These are phyloP conservation scores for Turritopsis dohrnii DNA, from an alignment of 30 jellyfish, hydroid and myxozoan species.

Conservation along the genomic window DNA sequence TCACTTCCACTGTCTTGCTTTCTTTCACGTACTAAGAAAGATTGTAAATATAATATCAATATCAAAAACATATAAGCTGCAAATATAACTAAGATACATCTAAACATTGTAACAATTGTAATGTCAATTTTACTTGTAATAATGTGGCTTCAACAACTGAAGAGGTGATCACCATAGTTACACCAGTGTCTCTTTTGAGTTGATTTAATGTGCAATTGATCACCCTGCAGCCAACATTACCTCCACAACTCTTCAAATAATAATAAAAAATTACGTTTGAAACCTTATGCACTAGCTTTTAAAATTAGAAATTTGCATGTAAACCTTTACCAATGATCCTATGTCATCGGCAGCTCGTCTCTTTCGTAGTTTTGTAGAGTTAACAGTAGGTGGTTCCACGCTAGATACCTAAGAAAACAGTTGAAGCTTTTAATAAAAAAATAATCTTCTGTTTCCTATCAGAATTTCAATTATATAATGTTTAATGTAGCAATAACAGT, in stretches of 20 bases:
- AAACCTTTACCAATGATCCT: neutral
- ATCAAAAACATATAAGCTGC: neutral
- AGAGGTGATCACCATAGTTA: conserved; percentile 47
- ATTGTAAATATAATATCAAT: neutral
- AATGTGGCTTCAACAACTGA: conserved; percentile 68
- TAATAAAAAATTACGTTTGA: too few relatives aligned
- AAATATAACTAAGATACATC: too few relatives aligned
- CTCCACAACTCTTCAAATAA: conserved; percentile 22
- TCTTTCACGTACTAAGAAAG: conserved; percentile 21
- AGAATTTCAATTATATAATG: too few relatives aligned
- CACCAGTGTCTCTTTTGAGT: conserved; percentile 29
- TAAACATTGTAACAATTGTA: too few relatives aligned
- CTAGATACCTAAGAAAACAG: neutral
- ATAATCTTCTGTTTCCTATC: too few relatives aligned
- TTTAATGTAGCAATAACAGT: too few relatives aligned
- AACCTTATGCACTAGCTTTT: too few relatives aligned
- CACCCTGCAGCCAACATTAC: conserved; percentile 5
- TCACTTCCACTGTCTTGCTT: neutral
- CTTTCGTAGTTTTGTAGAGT: neutral
- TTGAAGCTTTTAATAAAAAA: too few relatives aligned
- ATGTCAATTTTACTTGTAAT: conserved; percentile 37
- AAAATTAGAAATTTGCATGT: too few relatives aligned
- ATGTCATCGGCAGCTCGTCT: neutral
- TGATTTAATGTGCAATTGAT: conserved; percentile 12
- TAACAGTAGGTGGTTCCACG: neutral